Conservation (phyloP, 2,113 vertebrate genomes). For the Halichoeres trimaculatus region DNA sequence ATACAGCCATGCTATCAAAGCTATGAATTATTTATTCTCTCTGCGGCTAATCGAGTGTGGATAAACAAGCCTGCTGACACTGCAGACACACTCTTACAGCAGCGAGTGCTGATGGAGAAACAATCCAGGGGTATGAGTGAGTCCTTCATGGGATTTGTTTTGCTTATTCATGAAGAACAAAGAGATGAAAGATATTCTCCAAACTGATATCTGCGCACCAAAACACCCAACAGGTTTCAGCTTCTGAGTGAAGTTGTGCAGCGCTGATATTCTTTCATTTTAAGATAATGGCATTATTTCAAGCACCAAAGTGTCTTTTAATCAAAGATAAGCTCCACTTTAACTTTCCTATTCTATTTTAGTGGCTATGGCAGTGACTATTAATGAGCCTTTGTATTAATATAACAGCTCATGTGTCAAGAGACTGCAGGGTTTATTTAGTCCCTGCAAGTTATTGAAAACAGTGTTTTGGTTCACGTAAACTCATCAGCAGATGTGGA, state of each 20-base stretch:
- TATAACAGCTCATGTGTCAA: constrained; percentile 2
- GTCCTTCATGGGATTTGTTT: constrained; percentile 12
- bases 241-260: neutral
- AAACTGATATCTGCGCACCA: constrained; percentile 17
- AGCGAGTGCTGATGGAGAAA: neutral
- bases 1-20: constrained; percentile 49
- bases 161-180: constrained; percentile 1
- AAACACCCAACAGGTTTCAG: constrained; percentile 11
- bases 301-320: neutral
- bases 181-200: constrained; percentile 13
- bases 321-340: neutral
- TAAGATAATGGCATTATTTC: neutral
- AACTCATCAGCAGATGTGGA: too few species aligned
- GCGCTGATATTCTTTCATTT: neutral
- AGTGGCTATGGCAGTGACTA: neutral
- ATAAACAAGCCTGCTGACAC: constrained; percentile 20
- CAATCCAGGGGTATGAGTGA: constrained; percentile 24
- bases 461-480: neutral
- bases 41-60: constrained; percentile 28
- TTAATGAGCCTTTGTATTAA: neutral
- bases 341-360: neutral
- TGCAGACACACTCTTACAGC: constrained; percentile 7
- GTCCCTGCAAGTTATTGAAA: neutral
- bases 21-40: constrained; percentile 72
- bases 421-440: constrained; percentile 8